Evolutionary conservation across 2,797 vertebrate genomes (phyloP).

Genomic region (Pipistrellus nathusii): DNA sequence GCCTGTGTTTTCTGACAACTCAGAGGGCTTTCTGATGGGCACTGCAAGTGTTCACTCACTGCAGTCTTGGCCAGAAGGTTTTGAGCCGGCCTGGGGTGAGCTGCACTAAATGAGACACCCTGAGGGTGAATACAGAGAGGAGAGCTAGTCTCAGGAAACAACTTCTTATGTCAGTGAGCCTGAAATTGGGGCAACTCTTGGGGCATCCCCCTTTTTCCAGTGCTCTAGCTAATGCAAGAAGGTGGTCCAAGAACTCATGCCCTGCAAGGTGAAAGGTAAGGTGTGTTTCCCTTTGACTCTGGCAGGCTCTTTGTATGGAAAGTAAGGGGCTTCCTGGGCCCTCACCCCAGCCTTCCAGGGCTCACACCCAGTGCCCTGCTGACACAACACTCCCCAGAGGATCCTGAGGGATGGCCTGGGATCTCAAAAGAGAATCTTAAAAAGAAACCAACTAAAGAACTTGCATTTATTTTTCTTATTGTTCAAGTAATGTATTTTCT

Average conservation of each 20-base stretch:
- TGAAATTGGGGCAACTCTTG: neutral
- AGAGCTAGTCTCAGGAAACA: conserved; percentile 5
- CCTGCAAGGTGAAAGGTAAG: conserved; percentile 1
- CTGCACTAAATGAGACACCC: neutral
- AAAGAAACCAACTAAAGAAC: conserved; percentile 19
- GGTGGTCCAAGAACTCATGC: neutral
- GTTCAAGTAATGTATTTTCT: conserved; percentile 54
- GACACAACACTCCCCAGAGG: neutral
- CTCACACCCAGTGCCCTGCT: neutral
- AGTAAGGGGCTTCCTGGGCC: neutral
- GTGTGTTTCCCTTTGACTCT: neutral
- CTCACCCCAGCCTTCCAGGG: neutral
- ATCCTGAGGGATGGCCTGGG: neutral
- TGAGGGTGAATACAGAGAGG: neutral
- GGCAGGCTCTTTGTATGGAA: neutral
- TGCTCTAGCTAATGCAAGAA: neutral
- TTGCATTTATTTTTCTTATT: conserved; percentile 59
- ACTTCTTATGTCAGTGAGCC: neutral
- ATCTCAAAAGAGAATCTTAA: conserved; percentile 30
- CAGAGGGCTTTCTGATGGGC: neutral
- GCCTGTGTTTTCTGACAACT: conserved; percentile 33
- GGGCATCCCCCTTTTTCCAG: neutral
- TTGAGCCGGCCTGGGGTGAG: neutral
- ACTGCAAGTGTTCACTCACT: neutral
- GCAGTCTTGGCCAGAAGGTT: conserved; percentile 6